Percentiles rank a stretch among this genome's conserved stretches.
Conservation (phyloP, 2,888 invertebrate genomes). For the Tenthredo livida region DNA sequence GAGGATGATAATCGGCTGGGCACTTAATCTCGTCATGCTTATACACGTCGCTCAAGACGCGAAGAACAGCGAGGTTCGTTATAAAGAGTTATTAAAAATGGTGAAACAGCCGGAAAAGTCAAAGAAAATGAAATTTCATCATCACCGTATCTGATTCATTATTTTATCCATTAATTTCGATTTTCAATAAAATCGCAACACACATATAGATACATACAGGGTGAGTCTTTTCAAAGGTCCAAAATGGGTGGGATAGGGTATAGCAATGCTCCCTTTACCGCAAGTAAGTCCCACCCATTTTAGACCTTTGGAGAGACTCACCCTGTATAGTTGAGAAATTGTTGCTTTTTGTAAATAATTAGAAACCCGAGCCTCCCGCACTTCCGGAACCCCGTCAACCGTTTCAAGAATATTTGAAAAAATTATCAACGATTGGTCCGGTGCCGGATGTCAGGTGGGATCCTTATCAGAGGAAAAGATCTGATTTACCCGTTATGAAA, state of each 20-base stretch:
- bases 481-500: conserved; percentile 46
- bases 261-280: too few species aligned
- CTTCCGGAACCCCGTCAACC: conserved; percentile 42
- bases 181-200: background rate
- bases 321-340: background rate
- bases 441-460: conserved; percentile 50
- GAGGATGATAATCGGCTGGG: conserved; percentile 35
- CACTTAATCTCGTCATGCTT: conserved; percentile 45
- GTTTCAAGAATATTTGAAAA: conserved; percentile 47
- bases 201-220: background rate
- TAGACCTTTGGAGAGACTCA: too few species aligned
- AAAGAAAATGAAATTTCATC: background rate
- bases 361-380: background rate
- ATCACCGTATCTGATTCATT: background rate
- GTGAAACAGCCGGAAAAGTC: background rate
- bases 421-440: conserved; percentile 52
- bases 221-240: too few species aligned
- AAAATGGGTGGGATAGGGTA: too few species aligned
- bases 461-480: conserved; percentile 52
- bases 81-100: background rate
- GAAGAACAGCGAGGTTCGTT: conserved; percentile 42
- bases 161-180: background rate
- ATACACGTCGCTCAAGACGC: conserved; percentile 47
- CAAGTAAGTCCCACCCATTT: too few species aligned
- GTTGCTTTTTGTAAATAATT: background rate